Evolutionary conservation across 2,797 vertebrate species (phyloP), one percentile per base, ranked within the genome.

Genomic region (Phrynocephalus guinanensis): DNA sequence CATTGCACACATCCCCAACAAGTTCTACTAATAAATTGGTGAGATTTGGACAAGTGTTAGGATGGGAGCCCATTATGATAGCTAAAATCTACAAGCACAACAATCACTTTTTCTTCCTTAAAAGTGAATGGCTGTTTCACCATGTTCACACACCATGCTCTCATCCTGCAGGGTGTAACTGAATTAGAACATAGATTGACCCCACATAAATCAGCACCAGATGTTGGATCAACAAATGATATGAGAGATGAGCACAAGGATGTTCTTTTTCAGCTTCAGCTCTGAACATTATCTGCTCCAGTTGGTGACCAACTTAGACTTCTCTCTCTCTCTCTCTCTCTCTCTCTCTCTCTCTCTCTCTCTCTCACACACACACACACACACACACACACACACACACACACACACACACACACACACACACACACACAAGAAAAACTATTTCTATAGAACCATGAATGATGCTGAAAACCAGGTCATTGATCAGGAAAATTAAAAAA

Each of bases 401-500:
- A 52, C 52, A 52, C 52, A 5, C 52, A 52, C 52, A 5, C 52
- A 52, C 52, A 52, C 52, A 52, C 52, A n/a, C 20, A 60, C 44
- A n/a, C 7, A 67, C 18, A 60, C 38, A 11, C 52, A 1, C 73
- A 85, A 87, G 86, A 88, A 93, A 73, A 3, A 79, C 79, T 89
- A 56, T 22, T 72, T 84, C 79, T 78, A 84, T 8, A 48, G 28
- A 68, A 87, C 4, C 1, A 63, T 89, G 3, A 48, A 22, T 81
- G 30, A 66, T 79, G 50, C 83, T 82, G 63, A 90, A 1, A 0
- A 20, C 68, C 75, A 5, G 38, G 63, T 79, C 75, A 88, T 87
- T 68, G 85, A 70, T 79, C 50, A 85, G 82, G 71, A 50, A 67
- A 88, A 86, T 78, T 83, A 93, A 91, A 92, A 87, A 88, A 86